Percentiles rank a stretch among this genome's conserved stretches.
These are phyloP conservation scores for Scleropages formosus DNA, from an alignment of 2,797 vertebrate species.

Conservation along the genomic window DNA sequence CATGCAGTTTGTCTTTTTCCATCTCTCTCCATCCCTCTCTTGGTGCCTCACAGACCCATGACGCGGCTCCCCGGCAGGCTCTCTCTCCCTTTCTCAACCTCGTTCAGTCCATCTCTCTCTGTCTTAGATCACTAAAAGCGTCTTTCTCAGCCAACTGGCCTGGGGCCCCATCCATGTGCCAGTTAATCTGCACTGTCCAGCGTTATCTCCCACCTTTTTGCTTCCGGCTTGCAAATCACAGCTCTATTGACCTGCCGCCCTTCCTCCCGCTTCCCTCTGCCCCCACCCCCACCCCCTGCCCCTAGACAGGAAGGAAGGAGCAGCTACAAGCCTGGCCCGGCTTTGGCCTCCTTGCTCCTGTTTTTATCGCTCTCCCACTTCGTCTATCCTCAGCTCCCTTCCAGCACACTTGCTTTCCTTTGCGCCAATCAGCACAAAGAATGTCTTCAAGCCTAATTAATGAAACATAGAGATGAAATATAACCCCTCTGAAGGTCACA, in stretches of 20 bases:
- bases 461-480: conserved; percentile 45
- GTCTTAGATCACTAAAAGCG: background rate
- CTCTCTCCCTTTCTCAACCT: conserved; percentile 11
- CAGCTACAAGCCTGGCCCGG: background rate
- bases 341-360: background rate
- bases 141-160: conserved; percentile 42
- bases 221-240: conserved; percentile 57
- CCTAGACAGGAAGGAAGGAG: background rate
- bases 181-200: conserved; percentile 52
- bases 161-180: conserved; percentile 38
- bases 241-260: conserved; percentile 46
- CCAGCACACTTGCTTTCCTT: background rate
- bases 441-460: conserved; percentile 45
- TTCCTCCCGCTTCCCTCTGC: conserved; percentile 29
- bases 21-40: conserved; percentile 37
- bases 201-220: conserved; percentile 57
- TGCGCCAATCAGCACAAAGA: conserved; percentile 5
- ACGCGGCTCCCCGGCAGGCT: background rate
- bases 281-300: conserved; percentile 22
- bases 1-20: conserved; percentile 20
- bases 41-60: conserved; percentile 13
- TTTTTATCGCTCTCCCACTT: background rate
- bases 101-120: conserved; percentile 8
- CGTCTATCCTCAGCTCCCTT: background rate
- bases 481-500: conserved; percentile 45